Evolutionary conservation across 2,888 invertebrate genomes (phyloP), one percentile per base, ranked within the genome.

Genomic region (Nineta flava): DNA sequence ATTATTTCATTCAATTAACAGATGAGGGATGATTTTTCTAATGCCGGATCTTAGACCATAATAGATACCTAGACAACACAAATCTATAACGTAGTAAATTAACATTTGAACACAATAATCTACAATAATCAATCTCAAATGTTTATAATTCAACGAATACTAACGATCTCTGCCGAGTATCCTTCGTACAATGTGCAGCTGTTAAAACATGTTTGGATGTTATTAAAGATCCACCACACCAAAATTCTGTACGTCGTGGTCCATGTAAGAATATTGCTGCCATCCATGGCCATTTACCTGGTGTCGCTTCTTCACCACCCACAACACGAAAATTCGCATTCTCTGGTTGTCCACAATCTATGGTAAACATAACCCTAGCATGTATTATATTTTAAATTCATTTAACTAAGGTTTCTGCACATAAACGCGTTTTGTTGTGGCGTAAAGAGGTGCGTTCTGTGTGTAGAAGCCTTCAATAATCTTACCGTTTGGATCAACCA

Each of bases 271-370:
- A 93, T 57, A 93, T 90, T 1, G 93, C 93, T 0, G 88, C 94
- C 85, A 95, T 87, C 94, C 94, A 95, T 0, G 95, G 94, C 90
- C 92, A 92, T 48, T 87, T 79, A 0, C 93, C 93, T 0, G 87
- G 81, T 19, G 82, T 72, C 0, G 91, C 76, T 62, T 85, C 83
- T 49, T 84, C 81, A 4, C 95, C 95, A 0, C 95, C 95, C 0
- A 95, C 94, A 42, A 95, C 88, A 4, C 94, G 78, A 54, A 86
- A 90, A 42, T 83, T 82, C 48, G 83, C 87, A 59, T 81, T 80
- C 69, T 84, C 87, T 54, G 83, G 79, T 55, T 87, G 81, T 0
- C 88, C 88, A 60, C 88, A 90, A 55, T 87, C 87, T 83, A 64
- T 26, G 26, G 7, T 7, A 5, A 31, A 38, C 9, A 21, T 32